Conservation (phyloP, 1,140 invertebrate species). For the Himalopsyche phryganea region DNA sequence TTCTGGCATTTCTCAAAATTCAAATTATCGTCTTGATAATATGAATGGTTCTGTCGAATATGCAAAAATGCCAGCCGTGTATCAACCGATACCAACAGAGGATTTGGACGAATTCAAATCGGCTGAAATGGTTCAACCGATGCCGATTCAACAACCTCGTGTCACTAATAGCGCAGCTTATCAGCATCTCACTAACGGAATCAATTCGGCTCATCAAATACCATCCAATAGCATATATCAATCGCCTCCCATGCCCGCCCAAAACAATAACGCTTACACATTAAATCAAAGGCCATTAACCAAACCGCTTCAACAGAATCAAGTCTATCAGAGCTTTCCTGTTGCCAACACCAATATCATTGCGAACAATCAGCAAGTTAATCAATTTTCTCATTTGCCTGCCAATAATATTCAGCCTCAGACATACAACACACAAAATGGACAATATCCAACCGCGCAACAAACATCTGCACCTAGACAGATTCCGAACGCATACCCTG, state of each 20-base stretch:
- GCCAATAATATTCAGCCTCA: slow-evolving; percentile 30
- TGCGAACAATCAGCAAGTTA: slow-evolving; percentile 33
- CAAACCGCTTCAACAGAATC: slow-evolving; percentile 15
- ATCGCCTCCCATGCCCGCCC: slow-evolving; percentile 16
- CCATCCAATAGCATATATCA: slow-evolving; percentile 26
- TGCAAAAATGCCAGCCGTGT: slow-evolving; percentile 47
- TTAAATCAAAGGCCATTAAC: slow-evolving; percentile 18
- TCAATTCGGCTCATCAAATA: slow-evolving; percentile 39
- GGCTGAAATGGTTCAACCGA: slow-evolving; percentile 2
- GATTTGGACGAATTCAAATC: not conserved
- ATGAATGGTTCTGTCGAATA: slow-evolving; percentile 50
- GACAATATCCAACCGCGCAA: slow-evolving; percentile 10
- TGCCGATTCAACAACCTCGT: slow-evolving; percentile 9
- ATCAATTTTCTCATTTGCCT: slow-evolving; percentile 1
- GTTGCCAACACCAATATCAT: not conserved
- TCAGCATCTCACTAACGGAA: slow-evolving; percentile 38
- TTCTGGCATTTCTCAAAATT: slow-evolving; percentile 44
- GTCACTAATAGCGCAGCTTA: slow-evolving; percentile 12
- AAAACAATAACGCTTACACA: slow-evolving; percentile 11
- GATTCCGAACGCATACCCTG: slow-evolving; percentile 18
- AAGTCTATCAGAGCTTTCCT: slow-evolving; percentile 29
- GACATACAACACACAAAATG: slow-evolving; percentile 35
- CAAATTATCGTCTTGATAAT: slow-evolving; percentile 34
- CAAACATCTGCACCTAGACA: slow-evolving; percentile 26
- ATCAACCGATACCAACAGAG: slow-evolving; percentile 7